Percentiles rank a stretch among this genome's conserved stretches.
These are phyloP conservation scores for Chelon labrosus DNA, from an alignment of 2,797 vertebrate genomes.

Conservation along the genomic window DNA sequence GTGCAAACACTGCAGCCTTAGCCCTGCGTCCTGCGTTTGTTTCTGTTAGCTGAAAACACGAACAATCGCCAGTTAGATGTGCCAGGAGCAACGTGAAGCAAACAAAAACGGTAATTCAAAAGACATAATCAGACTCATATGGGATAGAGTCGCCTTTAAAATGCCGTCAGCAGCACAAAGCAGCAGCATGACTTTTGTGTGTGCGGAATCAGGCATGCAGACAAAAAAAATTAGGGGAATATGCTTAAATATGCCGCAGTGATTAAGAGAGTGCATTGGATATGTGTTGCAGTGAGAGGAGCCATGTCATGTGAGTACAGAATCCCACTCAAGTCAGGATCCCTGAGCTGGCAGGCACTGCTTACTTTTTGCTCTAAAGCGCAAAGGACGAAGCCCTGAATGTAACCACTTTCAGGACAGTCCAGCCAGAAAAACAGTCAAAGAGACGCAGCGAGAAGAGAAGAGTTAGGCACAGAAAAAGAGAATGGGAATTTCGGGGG, in stretches of 20 bases:
- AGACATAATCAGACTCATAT: no score
- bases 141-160: no score
- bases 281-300: not conserved
- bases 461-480: not conserved
- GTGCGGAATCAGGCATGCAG: no score
- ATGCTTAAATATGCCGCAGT: not conserved
- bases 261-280: not conserved
- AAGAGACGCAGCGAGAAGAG: not conserved
- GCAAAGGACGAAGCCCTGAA: not conserved
- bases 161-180: no score
- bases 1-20: not conserved
- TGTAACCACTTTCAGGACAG: not conserved
- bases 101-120: no score
- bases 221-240: no score
- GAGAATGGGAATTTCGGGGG: slow-evolving; percentile 32
- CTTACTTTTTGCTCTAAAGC: no score
- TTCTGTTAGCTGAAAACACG: not conserved
- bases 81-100: no score
- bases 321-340: no score
- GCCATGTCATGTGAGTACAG: not conserved
- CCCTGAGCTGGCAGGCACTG: no score
- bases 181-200: no score
- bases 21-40: not conserved
- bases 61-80: no score
- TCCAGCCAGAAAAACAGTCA: not conserved